Base-by-base conservation (phyloP, 2,113 vertebrate species). In the Mesocricetus auratus region DNA sequence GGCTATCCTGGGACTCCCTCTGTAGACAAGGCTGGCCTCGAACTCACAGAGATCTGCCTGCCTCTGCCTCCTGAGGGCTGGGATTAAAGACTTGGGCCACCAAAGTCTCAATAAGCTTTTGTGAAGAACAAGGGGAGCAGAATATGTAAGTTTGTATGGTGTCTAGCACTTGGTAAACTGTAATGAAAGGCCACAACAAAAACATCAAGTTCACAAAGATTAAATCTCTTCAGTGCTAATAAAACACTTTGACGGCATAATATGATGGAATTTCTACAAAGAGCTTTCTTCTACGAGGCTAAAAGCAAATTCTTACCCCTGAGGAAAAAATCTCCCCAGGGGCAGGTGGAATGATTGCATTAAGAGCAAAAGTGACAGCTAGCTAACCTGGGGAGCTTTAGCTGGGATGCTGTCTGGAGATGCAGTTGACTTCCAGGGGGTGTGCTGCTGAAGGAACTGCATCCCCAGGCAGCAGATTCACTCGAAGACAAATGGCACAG, bases 391-490 rank as follows among this genome's bases (percentile, higher is more conserved):
- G 19, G 39, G 17, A 17, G 64, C 24, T 15, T 50, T 73, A 56
- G n/a, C 93, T 81, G 71, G 50, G 29, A 92, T 93, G 92, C 71
- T 93, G 56, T 87, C 36, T 81, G 73, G 47, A 92, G 85, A 75
- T 88, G 42, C 2, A 36, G 7, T n/a, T 68, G 33, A 33, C 21
- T 81, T 90, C 29, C 4, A 22, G 50, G 82, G 86, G 53, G 22
- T 89, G 9, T 89, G 69, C 87, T 82, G 85, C 90, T 66, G 60
- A n/a, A 93, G 50, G 42, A 86, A 45, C 33, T 62, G 1, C 58
- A 10, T 92, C 68, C 36, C 66, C 26, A 88, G 5, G 17, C n/a
- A 87, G 62, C 56, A 75, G 75, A 45, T 26, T 81, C 92, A 39
- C 21, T 60, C 53, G 26, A 39, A 22, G 56, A 58, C 50, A 90